Percentiles rank a stretch among this genome's conserved stretches.
phyloP scores from a whole-genome alignment of 2,797 vertebrate species.

The Ptychobarbus kaznakovi region DNA sequence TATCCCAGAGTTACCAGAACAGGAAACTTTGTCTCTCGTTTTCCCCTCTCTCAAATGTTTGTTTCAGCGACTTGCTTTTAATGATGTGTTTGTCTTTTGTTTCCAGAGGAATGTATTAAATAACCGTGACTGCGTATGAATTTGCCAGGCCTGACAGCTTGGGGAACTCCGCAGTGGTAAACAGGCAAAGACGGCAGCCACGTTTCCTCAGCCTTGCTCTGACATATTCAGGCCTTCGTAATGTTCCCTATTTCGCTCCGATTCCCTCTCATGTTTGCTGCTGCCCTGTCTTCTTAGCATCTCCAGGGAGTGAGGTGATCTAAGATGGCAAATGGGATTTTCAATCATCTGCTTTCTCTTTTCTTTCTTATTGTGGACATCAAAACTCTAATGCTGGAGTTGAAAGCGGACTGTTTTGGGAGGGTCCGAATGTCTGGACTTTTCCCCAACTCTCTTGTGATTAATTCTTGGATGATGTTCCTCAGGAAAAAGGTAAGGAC shows the following conservation, averaged over 20 bases:
- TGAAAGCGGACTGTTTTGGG: constrained; percentile 28
- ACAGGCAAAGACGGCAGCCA: constrained; percentile 52
- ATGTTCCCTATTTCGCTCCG: constrained; percentile 64
- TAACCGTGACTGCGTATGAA: constrained; percentile 41
- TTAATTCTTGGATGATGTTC: constrained; percentile 37
- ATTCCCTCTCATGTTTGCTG: constrained; percentile 63
- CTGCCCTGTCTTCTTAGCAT: constrained; percentile 62
- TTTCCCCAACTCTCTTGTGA: neutral
- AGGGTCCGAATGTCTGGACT: constrained; percentile 29
- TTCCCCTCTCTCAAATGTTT: constrained; percentile 40
- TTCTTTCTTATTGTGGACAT: constrained; percentile 31
- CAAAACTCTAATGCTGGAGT: constrained; percentile 13
- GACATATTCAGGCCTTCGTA: constrained; percentile 73
- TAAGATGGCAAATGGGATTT: constrained; percentile 61
- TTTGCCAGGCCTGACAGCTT: constrained; percentile 64
- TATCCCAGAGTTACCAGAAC: constrained; percentile 63
- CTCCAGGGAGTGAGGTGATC: constrained; percentile 64
- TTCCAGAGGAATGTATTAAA: constrained; percentile 53
- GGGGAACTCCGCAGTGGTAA: constrained; percentile 57
- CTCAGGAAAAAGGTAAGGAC: constrained; percentile 28
- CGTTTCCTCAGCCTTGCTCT: constrained; percentile 56
- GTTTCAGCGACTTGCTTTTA: constrained; percentile 51
- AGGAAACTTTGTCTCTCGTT: constrained; percentile 45
- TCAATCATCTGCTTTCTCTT: constrained; percentile 59
- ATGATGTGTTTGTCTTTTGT: constrained; percentile 53